Evolutionary conservation across 2,113 vertebrate genomes (phyloP).

Genomic region (Maccullochella peelii): DNA sequence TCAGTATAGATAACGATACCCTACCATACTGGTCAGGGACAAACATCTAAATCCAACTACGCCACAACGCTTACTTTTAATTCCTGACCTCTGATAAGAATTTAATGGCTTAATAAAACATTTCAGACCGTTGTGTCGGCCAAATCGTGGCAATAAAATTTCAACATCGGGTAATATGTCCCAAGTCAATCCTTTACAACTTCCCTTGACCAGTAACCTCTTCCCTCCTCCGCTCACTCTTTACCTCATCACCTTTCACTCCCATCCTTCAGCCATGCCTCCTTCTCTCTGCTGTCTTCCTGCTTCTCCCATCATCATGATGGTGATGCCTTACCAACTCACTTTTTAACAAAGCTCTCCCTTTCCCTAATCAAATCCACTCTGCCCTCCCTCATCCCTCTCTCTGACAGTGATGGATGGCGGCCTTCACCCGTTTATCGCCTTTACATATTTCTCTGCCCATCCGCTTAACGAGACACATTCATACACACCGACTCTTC

Average conservation of each 20-base stretch:
- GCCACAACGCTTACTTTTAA: background rate
- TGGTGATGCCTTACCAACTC: slow-evolving; percentile 34
- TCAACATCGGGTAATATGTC: background rate
- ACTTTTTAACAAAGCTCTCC: slow-evolving; percentile 52
- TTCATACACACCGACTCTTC: slow-evolving; percentile 55
- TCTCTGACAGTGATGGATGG: slow-evolving; percentile 75
- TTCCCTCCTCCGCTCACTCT: background rate
- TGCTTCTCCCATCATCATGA: slow-evolving; percentile 12
- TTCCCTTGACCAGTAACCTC: slow-evolving; percentile 5
- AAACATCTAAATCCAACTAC: background rate
- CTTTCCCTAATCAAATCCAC: slow-evolving; percentile 69
- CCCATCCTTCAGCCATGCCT: background rate
- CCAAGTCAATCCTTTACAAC: background rate
- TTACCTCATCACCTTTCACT: slow-evolving; percentile 18
- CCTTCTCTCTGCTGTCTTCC: background rate
- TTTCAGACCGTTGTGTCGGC: background rate
- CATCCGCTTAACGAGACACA: slow-evolving; percentile 69
- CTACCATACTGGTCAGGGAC: too few species aligned
- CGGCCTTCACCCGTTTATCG: slow-evolving; percentile 76
- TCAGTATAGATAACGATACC: background rate
- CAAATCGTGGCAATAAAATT: background rate
- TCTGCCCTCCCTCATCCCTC: slow-evolving; percentile 58
- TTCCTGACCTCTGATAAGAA: background rate
- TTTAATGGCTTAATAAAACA: background rate
- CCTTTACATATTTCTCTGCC: slow-evolving; percentile 79